Base-by-base conservation (phyloP, 1,140 invertebrate genomes). In the Psix sp. region DNA sequence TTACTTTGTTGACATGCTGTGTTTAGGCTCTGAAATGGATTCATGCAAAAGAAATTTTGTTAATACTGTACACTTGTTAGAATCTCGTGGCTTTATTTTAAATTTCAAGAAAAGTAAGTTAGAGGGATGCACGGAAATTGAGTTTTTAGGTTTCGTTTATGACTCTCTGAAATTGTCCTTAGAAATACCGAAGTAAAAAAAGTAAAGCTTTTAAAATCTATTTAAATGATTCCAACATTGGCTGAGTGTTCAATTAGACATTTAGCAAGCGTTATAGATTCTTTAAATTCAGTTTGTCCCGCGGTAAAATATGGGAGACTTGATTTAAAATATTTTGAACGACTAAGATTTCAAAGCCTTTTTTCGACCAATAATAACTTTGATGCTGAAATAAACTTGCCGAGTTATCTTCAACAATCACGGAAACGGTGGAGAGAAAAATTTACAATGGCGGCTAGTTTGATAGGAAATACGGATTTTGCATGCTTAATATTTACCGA, bases 401-500 rank as follows among this genome's bases (percentile, higher is more conserved):
- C 36, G 9, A 6, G 7, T 7, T 9, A 5, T 14, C 5, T 16
- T 9, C 7, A 6, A 9, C 9, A 1, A 16, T 4, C 18, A 1
- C 11, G 16, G 6, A 16, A 39, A 10, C 18, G 36, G 36, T 39
- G 36, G 36, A 5, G 17, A 1, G 1, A 16, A 9, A 39, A 39
- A 2, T 17, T 39, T 39, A 17, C 7, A 5, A 6, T 6, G 6
- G 17, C 16, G 14, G 6, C 6, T 1, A 33, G 18, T 31, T 10
- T 9, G 4, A 57, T 57, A 0, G 51, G 24, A 43, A 9, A 35
- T 9, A 3, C 3, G 4, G 14, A 20, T 16, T 66, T n/a, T 33
- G 5, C 4, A 5, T 5, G 15, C 3, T 48, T 35, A 16, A 54
- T 66, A 7, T 45, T 36, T n/a, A 45, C 62, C 13, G 62, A 66